phyloP scores from a whole-genome alignment of 1,140 invertebrate species.

The Drosophila oshimai region DNA sequence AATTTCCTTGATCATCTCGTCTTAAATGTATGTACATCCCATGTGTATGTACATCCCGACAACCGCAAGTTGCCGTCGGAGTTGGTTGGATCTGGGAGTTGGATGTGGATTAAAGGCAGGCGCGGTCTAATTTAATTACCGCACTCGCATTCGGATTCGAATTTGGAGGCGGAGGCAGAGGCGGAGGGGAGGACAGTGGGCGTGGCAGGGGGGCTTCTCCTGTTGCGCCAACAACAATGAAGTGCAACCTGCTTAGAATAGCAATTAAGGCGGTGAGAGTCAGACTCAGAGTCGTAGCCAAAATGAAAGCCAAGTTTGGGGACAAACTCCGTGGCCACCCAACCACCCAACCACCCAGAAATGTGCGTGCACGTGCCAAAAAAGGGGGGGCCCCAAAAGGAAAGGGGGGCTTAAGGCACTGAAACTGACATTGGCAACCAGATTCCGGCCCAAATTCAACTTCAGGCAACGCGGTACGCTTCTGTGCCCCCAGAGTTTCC shows the following conservation, averaged over 20 bases:
- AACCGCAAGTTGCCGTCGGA: conserved; percentile 24
- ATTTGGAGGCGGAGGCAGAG: neutral
- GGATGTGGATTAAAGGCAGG: conserved; percentile 44
- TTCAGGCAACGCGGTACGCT: conserved; percentile 18
- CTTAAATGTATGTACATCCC: neutral
- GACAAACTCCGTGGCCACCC: neutral
- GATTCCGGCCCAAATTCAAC: neutral
- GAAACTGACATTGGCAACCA: neutral
- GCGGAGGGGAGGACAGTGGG: neutral
- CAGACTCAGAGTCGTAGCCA: conserved; percentile 7
- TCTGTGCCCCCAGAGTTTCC: neutral
- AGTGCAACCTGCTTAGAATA: conserved; percentile 75
- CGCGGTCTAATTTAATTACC: conserved; percentile 71
- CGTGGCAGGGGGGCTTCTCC: neutral
- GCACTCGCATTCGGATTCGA: too few species aligned
- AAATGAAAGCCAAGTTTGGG: conserved; percentile 15
- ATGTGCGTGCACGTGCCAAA: conserved; percentile 32
- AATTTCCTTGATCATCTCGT: neutral
- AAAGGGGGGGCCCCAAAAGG: neutral
- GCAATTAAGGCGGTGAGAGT: conserved; percentile 61
- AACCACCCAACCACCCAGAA: neutral
- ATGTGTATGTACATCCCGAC: too few species aligned
- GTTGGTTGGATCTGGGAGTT: too few species aligned
- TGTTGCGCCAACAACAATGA: conserved; percentile 52
- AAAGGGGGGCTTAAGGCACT: neutral